Evolutionary conservation across 2,888 invertebrate species (phyloP).

Genomic region (Apodemia duryi): DNA sequence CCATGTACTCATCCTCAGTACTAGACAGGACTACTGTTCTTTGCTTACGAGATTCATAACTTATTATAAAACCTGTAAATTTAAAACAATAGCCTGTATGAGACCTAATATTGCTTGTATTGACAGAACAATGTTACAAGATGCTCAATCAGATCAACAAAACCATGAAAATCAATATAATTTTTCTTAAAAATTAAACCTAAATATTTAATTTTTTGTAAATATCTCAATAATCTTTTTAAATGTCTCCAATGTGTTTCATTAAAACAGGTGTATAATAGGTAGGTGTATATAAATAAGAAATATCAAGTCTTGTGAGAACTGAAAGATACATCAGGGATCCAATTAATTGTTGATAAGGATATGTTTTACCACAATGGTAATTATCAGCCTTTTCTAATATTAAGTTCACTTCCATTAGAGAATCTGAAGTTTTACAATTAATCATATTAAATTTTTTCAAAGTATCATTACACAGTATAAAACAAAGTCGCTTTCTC

Average conservation of each 20-base stretch:
- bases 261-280: slow-evolving; percentile 23
- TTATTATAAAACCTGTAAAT: slow-evolving; percentile 32
- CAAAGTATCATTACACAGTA: not conserved
- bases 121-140: slow-evolving; percentile 5
- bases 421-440: not conserved
- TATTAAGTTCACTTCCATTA: not conserved
- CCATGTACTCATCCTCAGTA: not conserved
- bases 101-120: slow-evolving; percentile 43
- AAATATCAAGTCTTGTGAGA: not conserved
- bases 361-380: not conserved
- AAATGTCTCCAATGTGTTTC: slow-evolving; percentile 28
- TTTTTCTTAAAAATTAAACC: slow-evolving; percentile 18
- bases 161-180: slow-evolving; percentile 12
- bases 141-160: slow-evolving; percentile 28
- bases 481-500: no score
- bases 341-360: slow-evolving; percentile 3
- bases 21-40: not conserved
- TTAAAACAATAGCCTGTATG: slow-evolving; percentile 38
- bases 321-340: not conserved
- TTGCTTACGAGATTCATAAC: not conserved
- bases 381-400: not conserved
- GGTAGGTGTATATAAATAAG: slow-evolving; percentile 20
- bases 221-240: slow-evolving; percentile 27
- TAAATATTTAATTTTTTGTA: slow-evolving; percentile 19
- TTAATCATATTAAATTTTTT: not conserved